Evolutionary conservation across 2,888 invertebrate genomes (phyloP).

Genomic region (Clusia tigrina): DNA sequence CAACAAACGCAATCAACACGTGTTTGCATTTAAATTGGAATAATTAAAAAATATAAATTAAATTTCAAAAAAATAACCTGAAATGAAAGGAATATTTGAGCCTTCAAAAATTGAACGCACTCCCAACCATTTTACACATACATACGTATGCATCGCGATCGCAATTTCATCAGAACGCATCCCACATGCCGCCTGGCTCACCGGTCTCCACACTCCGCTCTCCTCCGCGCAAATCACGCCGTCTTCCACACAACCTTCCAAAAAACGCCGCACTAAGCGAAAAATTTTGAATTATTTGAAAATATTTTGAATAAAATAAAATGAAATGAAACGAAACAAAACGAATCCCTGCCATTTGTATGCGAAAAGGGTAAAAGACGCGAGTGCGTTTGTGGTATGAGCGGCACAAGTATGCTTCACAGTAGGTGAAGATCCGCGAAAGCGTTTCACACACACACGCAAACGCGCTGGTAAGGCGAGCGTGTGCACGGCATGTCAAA

Average conservation of each 20-base stretch:
- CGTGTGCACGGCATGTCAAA: background rate
- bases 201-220: background rate
- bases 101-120: too few relatives aligned
- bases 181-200: background rate
- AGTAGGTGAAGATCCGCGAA: too few relatives aligned
- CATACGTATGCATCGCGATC: conserved; percentile 24
- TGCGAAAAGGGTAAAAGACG: background rate
- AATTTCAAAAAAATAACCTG: background rate
- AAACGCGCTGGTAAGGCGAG: background rate
- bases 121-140: too few relatives aligned
- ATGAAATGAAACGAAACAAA: background rate
- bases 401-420: too few relatives aligned
- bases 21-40: conserved; percentile 50
- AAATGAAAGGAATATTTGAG: background rate
- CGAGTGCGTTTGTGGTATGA: too few relatives aligned
- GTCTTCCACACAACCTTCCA: too few relatives aligned
- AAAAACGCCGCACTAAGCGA: too few relatives aligned
- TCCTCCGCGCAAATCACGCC: conserved; percentile 20
- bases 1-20: conserved; percentile 43
- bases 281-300: too few relatives aligned
- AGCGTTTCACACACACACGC: too few relatives aligned
- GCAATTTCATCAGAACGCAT: background rate
- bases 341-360: background rate
- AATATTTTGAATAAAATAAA: too few relatives aligned
- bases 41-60: conserved; percentile 48